Conservation (phyloP, 2,888 invertebrate species). For the Oscheius myriophilus region DNA sequence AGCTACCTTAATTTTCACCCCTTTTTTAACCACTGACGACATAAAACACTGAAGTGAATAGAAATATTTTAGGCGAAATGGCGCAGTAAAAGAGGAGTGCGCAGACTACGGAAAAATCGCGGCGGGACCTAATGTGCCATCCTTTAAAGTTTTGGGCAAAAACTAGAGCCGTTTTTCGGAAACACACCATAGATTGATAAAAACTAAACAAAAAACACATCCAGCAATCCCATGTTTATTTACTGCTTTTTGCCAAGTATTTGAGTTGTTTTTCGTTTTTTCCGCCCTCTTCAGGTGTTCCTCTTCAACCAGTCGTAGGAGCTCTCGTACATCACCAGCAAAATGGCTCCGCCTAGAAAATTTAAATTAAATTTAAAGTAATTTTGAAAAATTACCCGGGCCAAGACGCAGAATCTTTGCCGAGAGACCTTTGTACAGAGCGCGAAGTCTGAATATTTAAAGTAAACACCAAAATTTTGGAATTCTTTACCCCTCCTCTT, state of each 20-base stretch:
- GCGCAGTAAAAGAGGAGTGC: too few species aligned
- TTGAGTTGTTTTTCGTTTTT: neutral
- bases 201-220: too few species aligned
- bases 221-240: too few species aligned
- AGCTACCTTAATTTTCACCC: too few species aligned
- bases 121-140: too few species aligned
- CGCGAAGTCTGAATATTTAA: constrained; percentile 79
- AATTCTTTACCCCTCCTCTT: constrained; percentile 83
- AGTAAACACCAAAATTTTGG: neutral
- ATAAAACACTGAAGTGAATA: too few species aligned
- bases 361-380: neutral
- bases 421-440: constrained; percentile 88
- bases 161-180: too few species aligned
- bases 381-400: constrained; percentile 74
- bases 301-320: constrained; percentile 76
- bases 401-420: constrained; percentile 90
- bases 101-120: too few species aligned
- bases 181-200: too few species aligned
- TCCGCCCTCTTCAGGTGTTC: neutral
- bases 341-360: constrained; percentile 82
- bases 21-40: too few species aligned
- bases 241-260: neutral
- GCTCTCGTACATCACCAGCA: constrained; percentile 90
- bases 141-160: too few species aligned
- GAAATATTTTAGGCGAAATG: too few species aligned